phyloP scores from a whole-genome alignment of 2,113 vertebrate species.

The Anseranas semipalmata region DNA sequence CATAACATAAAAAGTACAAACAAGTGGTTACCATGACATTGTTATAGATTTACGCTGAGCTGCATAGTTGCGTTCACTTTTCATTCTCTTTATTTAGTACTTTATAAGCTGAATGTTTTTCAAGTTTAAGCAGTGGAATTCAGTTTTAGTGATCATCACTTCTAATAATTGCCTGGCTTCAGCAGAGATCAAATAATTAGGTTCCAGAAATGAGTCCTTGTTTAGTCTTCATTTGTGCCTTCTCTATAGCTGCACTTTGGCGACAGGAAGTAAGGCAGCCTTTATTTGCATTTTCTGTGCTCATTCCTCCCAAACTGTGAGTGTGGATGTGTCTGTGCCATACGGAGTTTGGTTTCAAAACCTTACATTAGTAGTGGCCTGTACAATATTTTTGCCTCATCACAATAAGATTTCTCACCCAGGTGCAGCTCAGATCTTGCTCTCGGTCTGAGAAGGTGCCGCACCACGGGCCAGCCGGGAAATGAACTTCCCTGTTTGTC shows the following conservation, averaged over 20 bases:
- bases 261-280: neutral
- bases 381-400: neutral
- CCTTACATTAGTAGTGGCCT: neutral
- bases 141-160: neutral
- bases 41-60: neutral
- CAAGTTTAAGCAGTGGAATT: constrained; percentile 24
- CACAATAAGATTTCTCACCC: neutral
- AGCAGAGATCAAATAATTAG: constrained; percentile 14
- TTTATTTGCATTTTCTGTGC: neutral
- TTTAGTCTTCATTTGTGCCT: constrained; percentile 10
- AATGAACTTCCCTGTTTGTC: neutral
- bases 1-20: constrained; percentile 6
- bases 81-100: neutral
- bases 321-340: neutral
- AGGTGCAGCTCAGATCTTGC: neutral
- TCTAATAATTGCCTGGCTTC: constrained; percentile 18
- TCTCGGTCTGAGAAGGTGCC: neutral
- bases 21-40: neutral
- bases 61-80: neutral
- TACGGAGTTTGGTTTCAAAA: neutral
- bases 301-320: neutral
- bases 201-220: neutral
- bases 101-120: constrained; percentile 1
- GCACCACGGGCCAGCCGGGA: neutral
- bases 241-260: neutral